Evolutionary conservation across 2,888 invertebrate species (phyloP).

Genomic region (Xanthorhoe designata): DNA sequence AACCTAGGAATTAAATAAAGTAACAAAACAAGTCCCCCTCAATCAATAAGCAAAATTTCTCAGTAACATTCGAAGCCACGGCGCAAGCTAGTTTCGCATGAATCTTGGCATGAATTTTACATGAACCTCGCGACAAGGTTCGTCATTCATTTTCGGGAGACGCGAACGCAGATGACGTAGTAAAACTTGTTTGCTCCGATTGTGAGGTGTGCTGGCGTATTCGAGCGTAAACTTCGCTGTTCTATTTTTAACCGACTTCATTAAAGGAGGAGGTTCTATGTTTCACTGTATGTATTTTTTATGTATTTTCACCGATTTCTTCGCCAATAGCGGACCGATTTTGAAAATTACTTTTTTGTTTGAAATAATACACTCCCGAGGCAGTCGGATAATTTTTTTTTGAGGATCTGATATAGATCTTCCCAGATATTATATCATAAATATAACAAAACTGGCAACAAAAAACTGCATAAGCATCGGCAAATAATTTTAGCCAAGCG

Average conservation of each 20-base stretch:
- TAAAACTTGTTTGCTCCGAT: constrained; percentile 42
- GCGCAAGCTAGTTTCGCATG: background rate
- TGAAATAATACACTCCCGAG: no score
- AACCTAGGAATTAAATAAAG: no score
- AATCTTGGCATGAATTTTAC: constrained; percentile 74
- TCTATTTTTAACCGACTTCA: constrained; percentile 21
- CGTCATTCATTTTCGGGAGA: constrained; percentile 69
- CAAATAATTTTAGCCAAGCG: background rate
- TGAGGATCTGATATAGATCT: no score
- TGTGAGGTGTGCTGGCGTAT: constrained; percentile 26
- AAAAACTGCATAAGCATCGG: background rate
- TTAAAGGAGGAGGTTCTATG: no score
- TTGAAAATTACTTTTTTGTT: no score
- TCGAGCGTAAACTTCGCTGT: constrained; percentile 23
- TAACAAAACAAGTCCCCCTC: no score
- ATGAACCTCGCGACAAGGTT: constrained; percentile 72
- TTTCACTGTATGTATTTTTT: no score
- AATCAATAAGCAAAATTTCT: no score
- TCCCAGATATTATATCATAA: no score
- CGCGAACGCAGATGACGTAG: constrained; percentile 44
- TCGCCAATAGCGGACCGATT: no score
- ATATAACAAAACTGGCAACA: background rate
- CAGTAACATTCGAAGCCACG: background rate
- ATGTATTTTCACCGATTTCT: no score
- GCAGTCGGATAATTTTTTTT: no score